Base-by-base conservation (phyloP, 2,888 invertebrate species). In the Drosophila trichaetosa region DNA sequence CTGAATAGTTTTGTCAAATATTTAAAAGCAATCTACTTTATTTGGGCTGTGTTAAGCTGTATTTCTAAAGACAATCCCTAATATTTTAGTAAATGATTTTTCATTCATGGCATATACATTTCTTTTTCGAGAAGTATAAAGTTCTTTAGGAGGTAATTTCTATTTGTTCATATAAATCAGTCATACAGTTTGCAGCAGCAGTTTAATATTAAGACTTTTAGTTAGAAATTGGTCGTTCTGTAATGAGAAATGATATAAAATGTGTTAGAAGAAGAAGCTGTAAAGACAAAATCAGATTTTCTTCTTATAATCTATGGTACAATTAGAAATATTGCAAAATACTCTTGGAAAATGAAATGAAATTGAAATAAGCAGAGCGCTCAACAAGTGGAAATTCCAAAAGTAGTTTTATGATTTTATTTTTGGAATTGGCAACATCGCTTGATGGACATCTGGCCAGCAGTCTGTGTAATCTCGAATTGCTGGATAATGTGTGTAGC, bases 161-260 rank as follows among this genome's bases (percentile, higher is more conserved):
- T 79, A 60, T 67, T 67, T 42, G 38, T 72, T 73, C 66, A 69
- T 73, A 76, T 84, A 89, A 90, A 91, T 91, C 91, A 91, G 91
- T 91, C 91, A 87, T 77, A 79, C 65, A 64, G 82, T 77, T 82
- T 74, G 82, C 83, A 80, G 87, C 82, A 83, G 84, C 78, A 79
- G 79, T 78, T 80, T 62, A n/a, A 46, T 73, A 61, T 59, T 63
- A 88, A 90, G 90, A 90, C 87, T 86, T 90, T 90, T 83, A 48
- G 83, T 88, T 88, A 51, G 74, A 72, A 79, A 70, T 87, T 80
- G 79, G 83, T 82, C 80, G 80, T 77, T 82, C 91, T 91, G 86
- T 0, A 90, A 89, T 24, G 33, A 76, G 69, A 82, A 59, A 42
- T 31, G 66, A 31, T 46, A 71, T 46, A 27, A 49, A 57, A 69